These are phyloP conservation scores for Apis cerana DNA, from an alignment of 1,140 invertebrate species.

Conservation along the genomic window DNA sequence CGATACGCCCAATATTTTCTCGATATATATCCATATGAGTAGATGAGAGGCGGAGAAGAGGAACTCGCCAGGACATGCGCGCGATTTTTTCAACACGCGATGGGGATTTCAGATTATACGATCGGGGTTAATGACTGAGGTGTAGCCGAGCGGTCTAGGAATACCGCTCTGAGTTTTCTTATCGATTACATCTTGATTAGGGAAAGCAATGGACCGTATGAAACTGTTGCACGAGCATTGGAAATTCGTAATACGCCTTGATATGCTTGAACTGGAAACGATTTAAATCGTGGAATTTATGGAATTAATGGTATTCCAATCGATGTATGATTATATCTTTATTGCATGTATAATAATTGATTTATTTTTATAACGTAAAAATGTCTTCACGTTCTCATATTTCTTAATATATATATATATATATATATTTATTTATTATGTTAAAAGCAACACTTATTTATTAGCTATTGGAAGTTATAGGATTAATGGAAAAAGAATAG, in stretches of 20 bases:
- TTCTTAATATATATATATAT: no score
- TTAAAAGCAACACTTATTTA: no score
- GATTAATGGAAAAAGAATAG: no score
- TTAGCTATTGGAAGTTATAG: no score
- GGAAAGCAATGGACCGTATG: background rate
- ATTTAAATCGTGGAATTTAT: background rate
- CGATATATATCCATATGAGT: background rate
- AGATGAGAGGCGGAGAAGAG: background rate
- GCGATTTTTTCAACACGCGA: conserved; percentile 11
- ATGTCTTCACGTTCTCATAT: no score
- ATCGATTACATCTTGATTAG: conserved; percentile 21
- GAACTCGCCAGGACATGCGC: background rate
- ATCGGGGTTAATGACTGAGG: conserved; percentile 35
- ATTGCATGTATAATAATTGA: background rate
- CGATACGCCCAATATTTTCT: background rate
- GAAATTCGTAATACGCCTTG: background rate
- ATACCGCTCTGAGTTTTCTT: background rate
- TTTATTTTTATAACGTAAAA: background rate
- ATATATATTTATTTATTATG: no score
- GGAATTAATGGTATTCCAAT: background rate
- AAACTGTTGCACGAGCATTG: background rate
- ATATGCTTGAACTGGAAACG: background rate
- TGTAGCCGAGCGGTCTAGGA: conserved; percentile 18
- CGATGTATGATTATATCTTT: background rate
- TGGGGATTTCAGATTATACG: conserved; percentile 27